Evolutionary conservation across 2,797 vertebrate species (phyloP).

Genomic region (Orientallactaga sibirica): DNA sequence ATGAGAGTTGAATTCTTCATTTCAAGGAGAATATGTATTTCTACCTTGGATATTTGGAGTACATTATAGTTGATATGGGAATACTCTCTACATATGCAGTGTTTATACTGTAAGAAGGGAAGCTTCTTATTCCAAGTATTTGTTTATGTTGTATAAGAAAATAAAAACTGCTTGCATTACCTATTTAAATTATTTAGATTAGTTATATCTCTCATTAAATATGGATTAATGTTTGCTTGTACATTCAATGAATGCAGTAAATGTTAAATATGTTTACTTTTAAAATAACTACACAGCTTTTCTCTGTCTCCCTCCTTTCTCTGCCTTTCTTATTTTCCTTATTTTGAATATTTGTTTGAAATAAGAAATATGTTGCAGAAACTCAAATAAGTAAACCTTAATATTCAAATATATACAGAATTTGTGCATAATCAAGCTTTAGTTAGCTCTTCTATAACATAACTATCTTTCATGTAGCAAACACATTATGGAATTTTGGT

Average conservation of each 20-base stretch:
- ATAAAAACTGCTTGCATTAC: slow-evolving; percentile 56
- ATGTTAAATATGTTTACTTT: slow-evolving; percentile 56
- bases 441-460: not conserved
- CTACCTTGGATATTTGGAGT: not conserved
- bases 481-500: not conserved
- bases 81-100: not conserved
- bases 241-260: slow-evolving; percentile 31
- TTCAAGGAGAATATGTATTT: not conserved
- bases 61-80: not conserved
- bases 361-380: not conserved
- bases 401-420: not conserved
- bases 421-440: not conserved
- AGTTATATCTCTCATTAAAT: slow-evolving; percentile 62
- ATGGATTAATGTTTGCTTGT: slow-evolving; percentile 53
- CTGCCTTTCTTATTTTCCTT: not conserved
- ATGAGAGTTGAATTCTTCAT: slow-evolving; percentile 4
- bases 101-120: not conserved
- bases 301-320: not conserved
- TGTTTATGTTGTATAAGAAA: slow-evolving; percentile 45
- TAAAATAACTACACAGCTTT: not conserved
- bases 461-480: not conserved
- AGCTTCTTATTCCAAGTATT: slow-evolving; percentile 53
- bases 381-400: slow-evolving; percentile 20
- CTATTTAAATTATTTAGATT: slow-evolving; percentile 67
- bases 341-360: not conserved